Conservation (phyloP, 2,113 vertebrate species). For the Crotalus tigris region DNA sequence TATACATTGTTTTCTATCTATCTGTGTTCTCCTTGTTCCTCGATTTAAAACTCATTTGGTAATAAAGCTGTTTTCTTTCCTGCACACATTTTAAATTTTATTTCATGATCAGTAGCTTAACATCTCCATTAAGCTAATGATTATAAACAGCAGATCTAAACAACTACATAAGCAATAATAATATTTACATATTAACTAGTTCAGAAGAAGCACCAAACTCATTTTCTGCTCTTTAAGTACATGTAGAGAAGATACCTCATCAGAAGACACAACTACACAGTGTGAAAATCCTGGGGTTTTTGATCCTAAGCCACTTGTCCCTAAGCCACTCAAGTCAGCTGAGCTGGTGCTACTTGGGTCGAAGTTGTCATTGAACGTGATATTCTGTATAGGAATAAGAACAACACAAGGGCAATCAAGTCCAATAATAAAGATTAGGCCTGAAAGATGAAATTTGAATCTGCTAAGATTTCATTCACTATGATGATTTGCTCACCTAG, state of each 20-base stretch:
- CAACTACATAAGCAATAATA: neutral
- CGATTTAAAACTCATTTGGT: neutral
- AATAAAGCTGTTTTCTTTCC: neutral
- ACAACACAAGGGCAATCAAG: constrained; percentile 21
- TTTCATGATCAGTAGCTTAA: neutral
- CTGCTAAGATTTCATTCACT: constrained; percentile 35
- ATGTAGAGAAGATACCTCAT: constrained; percentile 79
- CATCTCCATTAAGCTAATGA: neutral
- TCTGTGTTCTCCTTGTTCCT: neutral
- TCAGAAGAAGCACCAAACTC: constrained; percentile 10
- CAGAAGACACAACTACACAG: constrained; percentile 80
- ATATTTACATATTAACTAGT: neutral
- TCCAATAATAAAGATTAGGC: neutral
- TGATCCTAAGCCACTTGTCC: constrained; percentile 66
- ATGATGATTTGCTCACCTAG: neutral
- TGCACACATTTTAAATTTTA: neutral
- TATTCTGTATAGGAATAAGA: constrained; percentile 72
- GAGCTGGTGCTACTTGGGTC: constrained; percentile 92
- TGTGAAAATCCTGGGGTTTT: constrained; percentile 78
- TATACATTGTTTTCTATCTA: neutral
- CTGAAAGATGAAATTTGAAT: constrained; percentile 20
- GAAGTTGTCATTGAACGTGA: constrained; percentile 81
- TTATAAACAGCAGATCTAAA: neutral
- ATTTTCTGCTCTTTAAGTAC: constrained; percentile 10
- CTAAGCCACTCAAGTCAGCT: constrained; percentile 83